Evolutionary conservation across 2,888 invertebrate species (phyloP).

Genomic region (Limnephilus lunatus): DNA sequence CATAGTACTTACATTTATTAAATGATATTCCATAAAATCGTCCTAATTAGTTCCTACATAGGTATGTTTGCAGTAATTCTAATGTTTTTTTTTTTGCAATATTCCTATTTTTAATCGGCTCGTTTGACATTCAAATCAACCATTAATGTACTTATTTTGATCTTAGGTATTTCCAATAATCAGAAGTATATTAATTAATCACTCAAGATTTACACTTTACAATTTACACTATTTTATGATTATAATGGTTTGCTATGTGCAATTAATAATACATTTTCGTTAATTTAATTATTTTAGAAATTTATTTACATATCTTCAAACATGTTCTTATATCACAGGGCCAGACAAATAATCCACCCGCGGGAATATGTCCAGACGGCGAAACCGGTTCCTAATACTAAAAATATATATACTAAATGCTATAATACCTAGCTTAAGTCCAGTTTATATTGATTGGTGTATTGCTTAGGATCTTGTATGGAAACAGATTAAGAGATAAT

Average conservation of each 20-base stretch:
- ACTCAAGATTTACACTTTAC: no score
- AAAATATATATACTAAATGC: neutral
- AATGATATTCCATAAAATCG: neutral
- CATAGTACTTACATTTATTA: neutral
- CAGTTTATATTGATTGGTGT: neutral
- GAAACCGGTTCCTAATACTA: neutral
- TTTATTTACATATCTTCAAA: neutral
- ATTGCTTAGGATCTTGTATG: neutral
- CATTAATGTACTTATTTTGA: no score
- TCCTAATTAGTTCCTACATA: neutral
- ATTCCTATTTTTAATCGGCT: no score
- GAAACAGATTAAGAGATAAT: neutral
- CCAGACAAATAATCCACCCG: neutral
- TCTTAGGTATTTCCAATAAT: neutral
- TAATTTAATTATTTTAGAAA: no score
- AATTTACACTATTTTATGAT: no score
- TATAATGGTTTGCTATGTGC: no score
- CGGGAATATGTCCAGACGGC: neutral
- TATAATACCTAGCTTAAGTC: neutral
- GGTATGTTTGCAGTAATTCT: neutral
- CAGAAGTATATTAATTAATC: no score
- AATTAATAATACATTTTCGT: no score
- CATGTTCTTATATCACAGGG: neutral
- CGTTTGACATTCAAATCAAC: neutral
- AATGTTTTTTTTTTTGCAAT: no score